phyloP scores from a whole-genome alignment of 2,113 vertebrate species.

The Menidia beryllina region DNA sequence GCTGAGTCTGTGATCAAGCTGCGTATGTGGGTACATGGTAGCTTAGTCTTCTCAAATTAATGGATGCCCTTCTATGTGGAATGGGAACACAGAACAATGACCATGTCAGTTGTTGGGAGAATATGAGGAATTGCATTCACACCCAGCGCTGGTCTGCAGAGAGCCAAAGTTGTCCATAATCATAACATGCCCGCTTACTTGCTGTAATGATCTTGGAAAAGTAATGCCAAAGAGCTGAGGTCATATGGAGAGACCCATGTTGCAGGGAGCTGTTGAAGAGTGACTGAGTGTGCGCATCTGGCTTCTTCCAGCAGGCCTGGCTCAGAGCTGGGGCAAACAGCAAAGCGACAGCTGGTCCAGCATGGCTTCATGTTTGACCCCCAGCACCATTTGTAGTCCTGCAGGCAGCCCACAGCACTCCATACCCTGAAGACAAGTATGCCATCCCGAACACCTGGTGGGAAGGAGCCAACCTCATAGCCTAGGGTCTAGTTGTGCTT shows the following conservation, averaged over 20 bases:
- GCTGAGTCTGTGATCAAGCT: slow-evolving; percentile 61
- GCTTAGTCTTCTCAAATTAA: slow-evolving; percentile 65
- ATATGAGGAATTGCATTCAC: slow-evolving; percentile 15
- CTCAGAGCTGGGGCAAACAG: slow-evolving; percentile 75
- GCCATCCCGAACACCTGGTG: slow-evolving; percentile 80
- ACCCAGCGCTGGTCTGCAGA: slow-evolving; percentile 9
- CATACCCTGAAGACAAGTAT: slow-evolving; percentile 76
- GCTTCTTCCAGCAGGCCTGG: slow-evolving; percentile 68
- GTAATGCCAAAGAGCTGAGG: slow-evolving; percentile 51
- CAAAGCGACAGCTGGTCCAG: slow-evolving; percentile 85
- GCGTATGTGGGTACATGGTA: slow-evolving; percentile 56
- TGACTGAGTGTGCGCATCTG: slow-evolving; percentile 77
- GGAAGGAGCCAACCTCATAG: slow-evolving; percentile 73
- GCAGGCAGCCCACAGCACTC: slow-evolving; percentile 66
- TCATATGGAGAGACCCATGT: slow-evolving; percentile 54
- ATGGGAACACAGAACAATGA: slow-evolving; percentile 51
- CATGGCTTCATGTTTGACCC: slow-evolving; percentile 84
- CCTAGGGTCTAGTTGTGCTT: slow-evolving; percentile 70
- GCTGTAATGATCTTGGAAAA: slow-evolving; percentile 44
- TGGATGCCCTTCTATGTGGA: slow-evolving; percentile 60
- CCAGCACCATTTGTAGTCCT: slow-evolving; percentile 75
- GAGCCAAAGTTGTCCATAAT: slow-evolving; percentile 24
- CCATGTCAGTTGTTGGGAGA: slow-evolving; percentile 54
- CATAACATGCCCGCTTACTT: slow-evolving; percentile 19
- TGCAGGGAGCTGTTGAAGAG: slow-evolving; percentile 51